Conservation (phyloP, 2,113 vertebrate species). For the Xenopus borealis region DNA sequence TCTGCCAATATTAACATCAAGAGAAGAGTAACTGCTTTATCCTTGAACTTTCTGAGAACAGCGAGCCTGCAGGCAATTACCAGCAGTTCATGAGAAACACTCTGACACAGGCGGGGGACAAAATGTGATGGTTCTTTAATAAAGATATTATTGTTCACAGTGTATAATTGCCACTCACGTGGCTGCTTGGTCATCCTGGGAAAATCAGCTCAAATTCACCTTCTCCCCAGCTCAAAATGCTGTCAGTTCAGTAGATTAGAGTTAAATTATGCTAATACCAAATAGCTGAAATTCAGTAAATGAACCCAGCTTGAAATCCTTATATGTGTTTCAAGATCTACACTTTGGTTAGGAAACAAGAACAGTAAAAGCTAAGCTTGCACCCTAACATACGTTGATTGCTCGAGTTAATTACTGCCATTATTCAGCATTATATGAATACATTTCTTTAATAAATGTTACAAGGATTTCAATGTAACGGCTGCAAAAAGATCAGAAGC, state of each 20-base stretch:
- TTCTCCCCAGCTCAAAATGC: constrained; percentile 4
- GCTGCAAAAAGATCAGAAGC: too few relatives aligned
- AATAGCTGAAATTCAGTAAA: constrained; percentile 3
- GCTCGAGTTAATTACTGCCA: too few relatives aligned
- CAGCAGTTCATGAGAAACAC: constrained; percentile 39
- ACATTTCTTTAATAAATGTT: too few relatives aligned
- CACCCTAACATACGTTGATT: too few relatives aligned
- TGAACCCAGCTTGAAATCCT: constrained; percentile 9
- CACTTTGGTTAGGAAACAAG: background rate
- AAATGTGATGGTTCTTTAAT: constrained; percentile 33
- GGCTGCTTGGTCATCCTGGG: constrained; percentile 26
- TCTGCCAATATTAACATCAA: constrained; percentile 25
- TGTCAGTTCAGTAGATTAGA: constrained; percentile 6
- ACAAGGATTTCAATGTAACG: too few relatives aligned
- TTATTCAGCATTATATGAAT: too few relatives aligned
- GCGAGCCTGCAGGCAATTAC: constrained; percentile 31
- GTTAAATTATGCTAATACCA: constrained; percentile 13
- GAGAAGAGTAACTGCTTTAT: constrained; percentile 37
- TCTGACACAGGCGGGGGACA: constrained; percentile 12
- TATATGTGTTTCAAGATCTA: background rate
- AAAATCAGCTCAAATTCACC: constrained; percentile 26
- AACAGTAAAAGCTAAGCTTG: background rate
- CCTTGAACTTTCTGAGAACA: constrained; percentile 8
- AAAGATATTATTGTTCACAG: constrained; percentile 43
- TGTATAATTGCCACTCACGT: constrained; percentile 30